phyloP scores from a whole-genome alignment of 2,888 invertebrate species.

The Cremastinae sp. region DNA sequence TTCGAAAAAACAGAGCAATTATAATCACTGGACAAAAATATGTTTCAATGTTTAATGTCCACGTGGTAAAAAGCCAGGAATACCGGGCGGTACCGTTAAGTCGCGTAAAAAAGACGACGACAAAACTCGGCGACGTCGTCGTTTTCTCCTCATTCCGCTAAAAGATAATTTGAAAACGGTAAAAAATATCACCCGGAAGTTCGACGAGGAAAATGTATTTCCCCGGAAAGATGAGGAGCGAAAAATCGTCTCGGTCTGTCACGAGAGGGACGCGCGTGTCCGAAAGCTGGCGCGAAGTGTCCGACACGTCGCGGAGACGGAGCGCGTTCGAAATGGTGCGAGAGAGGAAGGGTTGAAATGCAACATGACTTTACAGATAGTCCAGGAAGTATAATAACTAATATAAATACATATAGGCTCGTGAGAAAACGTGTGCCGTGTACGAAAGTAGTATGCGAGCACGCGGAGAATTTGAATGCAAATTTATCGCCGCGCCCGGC shows the following conservation, averaged over 20 bases:
- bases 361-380: slow-evolving; percentile 45
- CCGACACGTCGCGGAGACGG: not conserved
- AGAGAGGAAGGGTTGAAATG: slow-evolving; percentile 15
- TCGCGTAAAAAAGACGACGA: slow-evolving; percentile 54
- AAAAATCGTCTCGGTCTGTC: too few species aligned
- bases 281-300: too few species aligned
- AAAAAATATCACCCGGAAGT: slow-evolving; percentile 55
- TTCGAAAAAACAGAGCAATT: too few species aligned
- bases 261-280: slow-evolving; percentile 50
- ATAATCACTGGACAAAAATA: too few species aligned
- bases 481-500: slow-evolving; percentile 69
- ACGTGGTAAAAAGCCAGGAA: slow-evolving; percentile 43
- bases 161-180: too few species aligned
- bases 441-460: slow-evolving; percentile 12
- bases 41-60: too few species aligned
- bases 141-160: slow-evolving; percentile 21
- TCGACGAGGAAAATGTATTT: slow-evolving; percentile 48
- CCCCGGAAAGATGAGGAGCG: too few species aligned
- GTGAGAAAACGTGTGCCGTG: not conserved
- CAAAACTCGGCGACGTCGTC: slow-evolving; percentile 36
- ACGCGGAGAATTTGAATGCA: slow-evolving; percentile 63
- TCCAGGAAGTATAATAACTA: slow-evolving; percentile 62
- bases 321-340: not conserved
- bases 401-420: not conserved
- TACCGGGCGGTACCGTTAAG: slow-evolving; percentile 59